These are phyloP conservation scores for Bathynomus jamesi DNA, from an alignment of 1,140 invertebrate genomes.

Conservation along the genomic window DNA sequence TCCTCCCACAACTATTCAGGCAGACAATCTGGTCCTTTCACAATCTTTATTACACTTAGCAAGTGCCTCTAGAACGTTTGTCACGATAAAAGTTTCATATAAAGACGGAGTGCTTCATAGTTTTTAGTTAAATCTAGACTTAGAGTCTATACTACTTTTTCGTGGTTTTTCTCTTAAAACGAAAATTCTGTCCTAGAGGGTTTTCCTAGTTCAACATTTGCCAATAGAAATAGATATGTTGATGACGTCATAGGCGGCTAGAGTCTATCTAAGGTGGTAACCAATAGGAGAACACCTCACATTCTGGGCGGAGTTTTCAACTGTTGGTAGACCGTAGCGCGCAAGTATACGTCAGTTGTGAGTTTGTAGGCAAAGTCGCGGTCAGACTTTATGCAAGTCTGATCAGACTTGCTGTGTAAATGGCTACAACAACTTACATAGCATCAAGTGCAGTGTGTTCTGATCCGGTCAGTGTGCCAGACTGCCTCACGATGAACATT, in stretches of 20 bases:
- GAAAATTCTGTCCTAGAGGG: no score
- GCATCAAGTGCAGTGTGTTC: slow-evolving; percentile 38
- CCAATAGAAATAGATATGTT: not conserved
- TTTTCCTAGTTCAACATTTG: not conserved
- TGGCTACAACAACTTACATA: slow-evolving; percentile 38
- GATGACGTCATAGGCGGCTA: not conserved
- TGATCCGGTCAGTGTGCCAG: slow-evolving; percentile 37
- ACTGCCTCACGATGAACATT: slow-evolving; percentile 38
- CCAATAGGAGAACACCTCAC: not conserved
- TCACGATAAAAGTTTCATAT: not conserved
- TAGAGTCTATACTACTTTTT: no score
- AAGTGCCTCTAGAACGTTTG: not conserved
- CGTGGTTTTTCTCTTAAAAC: no score
- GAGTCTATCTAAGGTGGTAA: not conserved
- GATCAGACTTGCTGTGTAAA: slow-evolving; percentile 34
- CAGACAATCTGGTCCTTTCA: not conserved
- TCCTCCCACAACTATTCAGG: not conserved
- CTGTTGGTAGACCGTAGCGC: not conserved
- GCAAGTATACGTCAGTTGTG: slow-evolving; percentile 27
- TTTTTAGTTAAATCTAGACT: no score
- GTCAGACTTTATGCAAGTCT: slow-evolving; percentile 34
- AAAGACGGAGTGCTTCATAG: no score
- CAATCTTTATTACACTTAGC: not conserved
- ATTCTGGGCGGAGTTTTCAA: not conserved
- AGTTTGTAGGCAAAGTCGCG: slow-evolving; percentile 35